A percentile compares a stretch with the other conserved stretches of the same genome.
Conservation (phyloP, 2,888 invertebrate species). For the Neuroscelio doddi region DNA sequence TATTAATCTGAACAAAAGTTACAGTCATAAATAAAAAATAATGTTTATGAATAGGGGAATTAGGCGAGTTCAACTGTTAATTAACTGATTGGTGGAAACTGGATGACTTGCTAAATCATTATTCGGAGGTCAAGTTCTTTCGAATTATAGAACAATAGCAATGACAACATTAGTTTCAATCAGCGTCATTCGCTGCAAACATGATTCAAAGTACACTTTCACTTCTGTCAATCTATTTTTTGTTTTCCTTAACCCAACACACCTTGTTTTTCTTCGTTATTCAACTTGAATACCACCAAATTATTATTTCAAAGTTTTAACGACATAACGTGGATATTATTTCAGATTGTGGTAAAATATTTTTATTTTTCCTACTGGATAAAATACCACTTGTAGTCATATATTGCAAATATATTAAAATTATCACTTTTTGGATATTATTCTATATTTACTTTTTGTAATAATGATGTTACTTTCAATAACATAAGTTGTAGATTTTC, state of each 20-base stretch:
- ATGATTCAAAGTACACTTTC: slow-evolving; percentile 24
- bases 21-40: slow-evolving; percentile 45
- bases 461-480: no score
- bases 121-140: slow-evolving; percentile 31
- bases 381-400: no score
- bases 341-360: no score
- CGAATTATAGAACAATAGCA: slow-evolving; percentile 2
- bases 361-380: no score
- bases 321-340: background rate
- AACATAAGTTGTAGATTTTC: no score
- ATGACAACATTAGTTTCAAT: slow-evolving; percentile 1
- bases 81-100: background rate
- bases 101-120: slow-evolving; percentile 1
- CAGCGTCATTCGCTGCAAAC: background rate
- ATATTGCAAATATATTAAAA: no score
- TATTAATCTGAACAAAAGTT: slow-evolving; percentile 25
- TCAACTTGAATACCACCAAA: no score
- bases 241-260: slow-evolving; percentile 28
- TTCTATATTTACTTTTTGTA: no score
- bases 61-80: slow-evolving; percentile 11
- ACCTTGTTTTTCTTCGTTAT: slow-evolving; percentile 21
- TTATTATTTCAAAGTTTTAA: no score
- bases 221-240: slow-evolving; percentile 35
- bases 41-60: background rate
- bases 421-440: no score